Evolutionary conservation across 2,888 invertebrate species (phyloP).

Genomic region (Drosophila helvetica): DNA sequence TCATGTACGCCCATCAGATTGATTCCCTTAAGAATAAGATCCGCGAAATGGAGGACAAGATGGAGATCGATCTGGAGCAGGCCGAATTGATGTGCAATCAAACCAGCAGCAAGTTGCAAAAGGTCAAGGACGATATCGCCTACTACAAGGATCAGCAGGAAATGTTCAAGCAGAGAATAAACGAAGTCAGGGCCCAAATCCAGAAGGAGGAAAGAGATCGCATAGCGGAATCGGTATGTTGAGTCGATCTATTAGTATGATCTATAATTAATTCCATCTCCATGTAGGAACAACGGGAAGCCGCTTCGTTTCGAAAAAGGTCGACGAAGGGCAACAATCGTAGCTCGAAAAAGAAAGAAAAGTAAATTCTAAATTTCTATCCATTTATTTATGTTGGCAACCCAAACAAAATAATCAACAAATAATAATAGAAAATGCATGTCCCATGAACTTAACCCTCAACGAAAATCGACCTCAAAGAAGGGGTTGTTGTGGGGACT

Average conservation of each 20-base stretch:
- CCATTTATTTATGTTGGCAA: constrained; percentile 60
- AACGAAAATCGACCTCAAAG: constrained; percentile 20
- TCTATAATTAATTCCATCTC: background rate
- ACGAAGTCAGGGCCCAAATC: constrained; percentile 22
- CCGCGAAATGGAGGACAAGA: constrained; percentile 44
- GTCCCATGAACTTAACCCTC: constrained; percentile 29
- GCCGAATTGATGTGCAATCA: constrained; percentile 39
- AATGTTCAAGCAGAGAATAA: constrained; percentile 40
- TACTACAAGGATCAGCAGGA: constrained; percentile 34
- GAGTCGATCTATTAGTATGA: too few species aligned
- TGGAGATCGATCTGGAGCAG: constrained; percentile 50
- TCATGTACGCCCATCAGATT: constrained; percentile 14
- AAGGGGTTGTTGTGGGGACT: background rate
- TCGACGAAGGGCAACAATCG: background rate
- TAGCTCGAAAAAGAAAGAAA: background rate
- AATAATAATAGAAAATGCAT: constrained; percentile 22
- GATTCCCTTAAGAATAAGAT: constrained; percentile 12
- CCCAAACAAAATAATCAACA: constrained; percentile 55
- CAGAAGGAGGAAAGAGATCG: constrained; percentile 4
- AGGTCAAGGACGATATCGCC: constrained; percentile 46
- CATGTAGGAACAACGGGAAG: background rate
- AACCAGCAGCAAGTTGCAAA: constrained; percentile 11
- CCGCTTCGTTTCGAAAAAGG: background rate
- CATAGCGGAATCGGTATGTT: background rate
- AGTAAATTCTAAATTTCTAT: constrained; percentile 28